phyloP scores from a whole-genome alignment of 2,797 vertebrate species.

The Arrhamphus sclerolepis region DNA sequence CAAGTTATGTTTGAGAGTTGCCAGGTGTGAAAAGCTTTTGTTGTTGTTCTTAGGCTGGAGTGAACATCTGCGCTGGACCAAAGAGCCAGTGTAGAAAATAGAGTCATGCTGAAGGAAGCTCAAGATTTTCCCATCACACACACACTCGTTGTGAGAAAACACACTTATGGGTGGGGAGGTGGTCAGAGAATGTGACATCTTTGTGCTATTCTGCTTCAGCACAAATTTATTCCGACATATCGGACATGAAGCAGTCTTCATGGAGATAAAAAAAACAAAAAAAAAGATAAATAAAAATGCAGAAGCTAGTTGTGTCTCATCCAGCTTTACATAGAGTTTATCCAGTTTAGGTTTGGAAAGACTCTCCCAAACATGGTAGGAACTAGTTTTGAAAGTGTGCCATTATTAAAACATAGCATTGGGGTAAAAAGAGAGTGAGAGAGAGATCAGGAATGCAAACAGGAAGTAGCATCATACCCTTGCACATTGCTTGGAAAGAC shows the following conservation, averaged over 20 bases:
- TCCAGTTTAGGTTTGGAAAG: not conserved
- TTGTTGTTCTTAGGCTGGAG: slow-evolving; percentile 81
- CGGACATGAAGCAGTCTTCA: slow-evolving; percentile 2
- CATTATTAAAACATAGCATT: no score
- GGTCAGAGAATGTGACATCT: slow-evolving; percentile 44
- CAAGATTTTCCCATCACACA: slow-evolving; percentile 57
- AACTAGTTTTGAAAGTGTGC: no score
- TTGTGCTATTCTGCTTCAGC: slow-evolving; percentile 17
- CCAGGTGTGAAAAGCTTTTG: slow-evolving; percentile 80
- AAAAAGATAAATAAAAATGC: no score
- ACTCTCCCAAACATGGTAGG: no score
- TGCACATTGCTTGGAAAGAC: not conserved
- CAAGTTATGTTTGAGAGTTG: slow-evolving; percentile 81
- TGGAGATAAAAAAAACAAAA: not conserved
- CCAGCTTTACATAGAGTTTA: not conserved
- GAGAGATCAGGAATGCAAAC: no score
- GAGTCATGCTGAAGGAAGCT: slow-evolving; percentile 58
- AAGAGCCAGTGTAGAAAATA: slow-evolving; percentile 59
- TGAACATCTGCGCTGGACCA: slow-evolving; percentile 79
- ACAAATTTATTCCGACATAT: slow-evolving; percentile 20
- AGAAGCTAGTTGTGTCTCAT: slow-evolving; percentile 1
- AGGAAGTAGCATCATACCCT: not conserved
- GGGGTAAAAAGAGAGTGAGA: no score
- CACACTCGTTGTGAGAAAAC: slow-evolving; percentile 60
- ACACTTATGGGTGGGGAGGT: slow-evolving; percentile 26